Evolutionary conservation across 1,140 invertebrate species (phyloP), one percentile per base, ranked within the genome.

Genomic region (Euura lappo): DNA sequence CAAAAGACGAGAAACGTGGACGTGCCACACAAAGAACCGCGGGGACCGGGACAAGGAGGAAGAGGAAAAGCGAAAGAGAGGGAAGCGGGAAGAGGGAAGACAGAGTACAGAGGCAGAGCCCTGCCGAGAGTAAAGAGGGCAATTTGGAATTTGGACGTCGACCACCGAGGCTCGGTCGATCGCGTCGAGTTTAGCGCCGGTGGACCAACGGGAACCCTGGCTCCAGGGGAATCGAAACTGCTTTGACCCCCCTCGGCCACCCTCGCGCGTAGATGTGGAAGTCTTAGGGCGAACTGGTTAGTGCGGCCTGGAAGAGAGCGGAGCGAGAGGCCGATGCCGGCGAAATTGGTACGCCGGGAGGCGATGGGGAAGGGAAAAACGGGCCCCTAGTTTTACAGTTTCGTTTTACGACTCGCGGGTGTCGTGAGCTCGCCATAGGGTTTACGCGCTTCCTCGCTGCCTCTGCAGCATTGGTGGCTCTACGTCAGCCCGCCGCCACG

Each of bases 341-440:
- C 70, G 71, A 74, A 74, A 74, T 74, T 74, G 73, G 73, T 74
- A 74, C 46, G 45, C 28, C 7, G 46, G 68, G 45, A 51, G 28
- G 68, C 28, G 45, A 69, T 8, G 45, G 69, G 71, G 60, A 13
- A 65, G 7, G 45, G 69, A 68, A 45, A 43, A 66, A 51, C 70
- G 60, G 69, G 44, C 8, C 46, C 70, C 74, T 75, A 75, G 71
- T 81, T 81, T 81, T 83, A 81, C 80, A 81, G 79, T 78, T 80
- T 80, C 72, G 72, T 82, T 83, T 83, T 83, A 83, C 77, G 79
- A 82, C 81, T 82, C 75, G 77, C 75, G 76, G 79, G 74, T 81
- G 81, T 82, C 80, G 75, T 79, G 77, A 66, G 78, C 77, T 81
- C 78, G 66, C 66, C 66, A 44, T 68, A 28, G 74, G 79, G 76